These are phyloP conservation scores for Sphecodes monilicornis DNA, from an alignment of 2,888 invertebrate genomes.

Conservation along the genomic window DNA sequence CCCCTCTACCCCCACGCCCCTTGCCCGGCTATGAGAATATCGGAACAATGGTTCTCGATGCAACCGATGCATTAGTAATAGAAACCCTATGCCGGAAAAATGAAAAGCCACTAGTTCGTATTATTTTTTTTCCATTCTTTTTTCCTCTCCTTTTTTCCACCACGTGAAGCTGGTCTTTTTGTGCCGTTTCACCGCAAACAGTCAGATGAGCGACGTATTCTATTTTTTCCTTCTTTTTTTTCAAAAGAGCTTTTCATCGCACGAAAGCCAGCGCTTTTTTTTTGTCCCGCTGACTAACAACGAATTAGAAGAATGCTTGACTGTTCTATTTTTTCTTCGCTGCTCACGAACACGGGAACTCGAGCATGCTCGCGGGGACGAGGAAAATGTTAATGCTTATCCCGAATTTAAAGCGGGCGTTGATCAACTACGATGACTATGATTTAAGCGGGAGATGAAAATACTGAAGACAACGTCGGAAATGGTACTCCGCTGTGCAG, in stretches of 20 bases:
- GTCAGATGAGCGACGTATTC: conserved; percentile 17
- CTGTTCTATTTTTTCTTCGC: not conserved
- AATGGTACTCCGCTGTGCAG: no score
- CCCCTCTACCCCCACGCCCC: not conserved
- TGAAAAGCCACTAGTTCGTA: conserved; percentile 5
- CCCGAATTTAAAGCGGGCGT: not conserved
- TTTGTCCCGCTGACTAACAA: not conserved
- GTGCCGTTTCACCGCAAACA: not conserved
- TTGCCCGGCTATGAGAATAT: not conserved
- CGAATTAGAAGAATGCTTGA: conserved; percentile 16
- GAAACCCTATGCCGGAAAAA: not conserved
- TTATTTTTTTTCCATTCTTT: not conserved
- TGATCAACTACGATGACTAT: no score
- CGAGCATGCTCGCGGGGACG: not conserved
- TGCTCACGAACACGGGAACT: not conserved
- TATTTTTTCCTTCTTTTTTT: not conserved
- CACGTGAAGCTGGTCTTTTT: not conserved
- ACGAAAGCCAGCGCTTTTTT: not conserved
- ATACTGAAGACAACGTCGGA: no score
- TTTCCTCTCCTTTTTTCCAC: not conserved
- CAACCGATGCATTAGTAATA: not conserved
- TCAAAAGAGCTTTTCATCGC: conserved; percentile 7
- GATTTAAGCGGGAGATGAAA: no score
- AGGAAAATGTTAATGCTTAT: not conserved
- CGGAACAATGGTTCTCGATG: conserved; percentile 5